Conservation (phyloP, 1,140 invertebrate species). For the Nymphalis io region DNA sequence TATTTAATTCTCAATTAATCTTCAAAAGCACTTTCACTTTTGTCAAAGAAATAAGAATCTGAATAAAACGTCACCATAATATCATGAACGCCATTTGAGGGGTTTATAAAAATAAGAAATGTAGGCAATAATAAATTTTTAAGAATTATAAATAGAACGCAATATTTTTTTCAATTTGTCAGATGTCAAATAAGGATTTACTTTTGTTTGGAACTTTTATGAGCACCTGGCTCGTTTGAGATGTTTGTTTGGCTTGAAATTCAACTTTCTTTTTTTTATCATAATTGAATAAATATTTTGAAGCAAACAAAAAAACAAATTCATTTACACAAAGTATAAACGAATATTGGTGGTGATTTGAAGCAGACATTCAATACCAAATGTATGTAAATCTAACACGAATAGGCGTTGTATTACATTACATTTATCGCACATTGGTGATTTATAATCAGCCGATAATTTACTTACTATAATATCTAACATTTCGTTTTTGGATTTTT, state of each 20-base stretch:
- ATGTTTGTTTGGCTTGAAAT: neutral
- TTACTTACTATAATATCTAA: neutral
- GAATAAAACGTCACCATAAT: too few relatives aligned
- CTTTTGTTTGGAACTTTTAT: slow-evolving; percentile 45
- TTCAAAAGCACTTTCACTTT: too few relatives aligned
- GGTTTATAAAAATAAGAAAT: neutral
- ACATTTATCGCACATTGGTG: neutral
- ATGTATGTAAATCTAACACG: slow-evolving; percentile 9
- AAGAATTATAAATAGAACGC: slow-evolving; percentile 41
- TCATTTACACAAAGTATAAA: neutral
- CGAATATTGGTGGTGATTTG: neutral
- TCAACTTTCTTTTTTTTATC: neutral
- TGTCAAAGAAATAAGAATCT: too few relatives aligned
- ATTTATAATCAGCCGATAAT: neutral
- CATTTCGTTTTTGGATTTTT: neutral
- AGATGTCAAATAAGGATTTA: slow-evolving; percentile 56
- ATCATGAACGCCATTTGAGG: too few relatives aligned
- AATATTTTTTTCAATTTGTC: slow-evolving; percentile 61
- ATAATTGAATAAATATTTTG: neutral
- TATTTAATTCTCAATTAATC: too few relatives aligned
- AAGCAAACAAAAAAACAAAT: neutral
- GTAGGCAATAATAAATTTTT: slow-evolving; percentile 34
- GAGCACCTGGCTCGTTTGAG: slow-evolving; percentile 25
- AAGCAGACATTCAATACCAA: slow-evolving; percentile 8
- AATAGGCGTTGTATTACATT: neutral